phyloP scores from a whole-genome alignment of 2,888 invertebrate genomes.

The Drosophila falleni region DNA sequence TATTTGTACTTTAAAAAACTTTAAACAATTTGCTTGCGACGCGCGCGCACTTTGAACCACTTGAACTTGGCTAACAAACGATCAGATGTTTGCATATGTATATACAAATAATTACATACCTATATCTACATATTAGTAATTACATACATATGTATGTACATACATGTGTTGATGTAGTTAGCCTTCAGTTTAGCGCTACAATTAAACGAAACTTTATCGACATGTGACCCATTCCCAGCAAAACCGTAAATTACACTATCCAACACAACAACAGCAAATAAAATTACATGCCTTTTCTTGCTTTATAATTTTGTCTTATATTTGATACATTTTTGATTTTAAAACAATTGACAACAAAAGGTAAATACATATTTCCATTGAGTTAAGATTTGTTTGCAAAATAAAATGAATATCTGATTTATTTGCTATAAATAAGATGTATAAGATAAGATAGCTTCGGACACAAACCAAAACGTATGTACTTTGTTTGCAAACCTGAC shows the following conservation, averaged over 20 bases:
- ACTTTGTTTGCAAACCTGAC: background rate
- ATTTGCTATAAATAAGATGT: too few species aligned
- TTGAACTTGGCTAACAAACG: slow-evolving; percentile 21
- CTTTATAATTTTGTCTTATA: too few species aligned
- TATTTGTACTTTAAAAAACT: slow-evolving; percentile 25
- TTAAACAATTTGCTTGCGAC: slow-evolving; percentile 10
- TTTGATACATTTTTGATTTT: too few species aligned
- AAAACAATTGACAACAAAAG: too few species aligned
- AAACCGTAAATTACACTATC: slow-evolving; percentile 40
- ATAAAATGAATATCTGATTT: too few species aligned
- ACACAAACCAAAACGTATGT: background rate
- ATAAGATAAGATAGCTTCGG: too few species aligned
- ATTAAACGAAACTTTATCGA: slow-evolving; percentile 49
- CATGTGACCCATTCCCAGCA: slow-evolving; percentile 30
- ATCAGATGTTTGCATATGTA: slow-evolving; percentile 19
- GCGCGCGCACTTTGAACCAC: slow-evolving; percentile 49
- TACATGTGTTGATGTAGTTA: background rate
- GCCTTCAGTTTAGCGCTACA: slow-evolving; percentile 28
- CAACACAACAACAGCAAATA: slow-evolving; percentile 29
- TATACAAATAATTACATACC: slow-evolving; percentile 1
- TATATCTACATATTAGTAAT: background rate
- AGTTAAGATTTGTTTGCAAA: too few species aligned
- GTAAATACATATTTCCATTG: too few species aligned
- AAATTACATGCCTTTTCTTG: background rate
- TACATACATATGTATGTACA: background rate